A percentile compares a stretch with the other conserved stretches of the same genome.
These are phyloP conservation scores for Mobula birostris DNA, from an alignment of 2,113 vertebrate genomes.

Conservation along the genomic window DNA sequence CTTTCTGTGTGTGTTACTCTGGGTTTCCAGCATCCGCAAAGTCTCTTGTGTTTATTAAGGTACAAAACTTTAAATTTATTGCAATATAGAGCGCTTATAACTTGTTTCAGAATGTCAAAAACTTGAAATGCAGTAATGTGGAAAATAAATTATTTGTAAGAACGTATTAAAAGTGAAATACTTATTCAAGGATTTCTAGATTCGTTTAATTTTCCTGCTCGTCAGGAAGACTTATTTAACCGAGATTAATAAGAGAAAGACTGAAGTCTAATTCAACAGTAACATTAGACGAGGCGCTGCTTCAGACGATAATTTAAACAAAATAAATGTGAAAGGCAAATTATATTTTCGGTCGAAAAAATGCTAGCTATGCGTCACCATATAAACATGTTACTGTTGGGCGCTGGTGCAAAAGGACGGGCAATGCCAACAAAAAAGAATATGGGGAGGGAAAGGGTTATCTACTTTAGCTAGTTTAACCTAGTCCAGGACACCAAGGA, in stretches of 20 bases:
- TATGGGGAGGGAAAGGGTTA: neutral
- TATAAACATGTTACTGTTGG: neutral
- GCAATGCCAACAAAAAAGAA: neutral
- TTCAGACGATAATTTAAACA: neutral
- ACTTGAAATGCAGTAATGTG: neutral
- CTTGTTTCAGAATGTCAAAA: neutral
- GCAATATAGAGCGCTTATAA: neutral
- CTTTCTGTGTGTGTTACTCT: too few relatives aligned
- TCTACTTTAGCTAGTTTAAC: neutral
- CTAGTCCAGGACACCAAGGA: constrained; percentile 43
- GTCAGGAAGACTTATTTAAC: neutral
- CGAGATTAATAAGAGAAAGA: neutral
- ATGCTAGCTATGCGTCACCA: neutral
- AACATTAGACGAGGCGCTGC: too few relatives aligned
- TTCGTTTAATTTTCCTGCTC: neutral
- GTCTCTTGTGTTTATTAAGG: neutral
- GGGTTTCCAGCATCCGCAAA: too few relatives aligned
- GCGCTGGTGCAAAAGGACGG: too few relatives aligned
- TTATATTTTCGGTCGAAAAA: neutral
- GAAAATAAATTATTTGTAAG: neutral
- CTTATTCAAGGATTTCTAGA: neutral
- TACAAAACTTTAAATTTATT: neutral
- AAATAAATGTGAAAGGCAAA: neutral
- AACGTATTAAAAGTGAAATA: neutral
- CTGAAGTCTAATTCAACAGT: neutral